Base-by-base conservation (phyloP, 2,888 invertebrate genomes). In the Aproaerema taeniolella region DNA sequence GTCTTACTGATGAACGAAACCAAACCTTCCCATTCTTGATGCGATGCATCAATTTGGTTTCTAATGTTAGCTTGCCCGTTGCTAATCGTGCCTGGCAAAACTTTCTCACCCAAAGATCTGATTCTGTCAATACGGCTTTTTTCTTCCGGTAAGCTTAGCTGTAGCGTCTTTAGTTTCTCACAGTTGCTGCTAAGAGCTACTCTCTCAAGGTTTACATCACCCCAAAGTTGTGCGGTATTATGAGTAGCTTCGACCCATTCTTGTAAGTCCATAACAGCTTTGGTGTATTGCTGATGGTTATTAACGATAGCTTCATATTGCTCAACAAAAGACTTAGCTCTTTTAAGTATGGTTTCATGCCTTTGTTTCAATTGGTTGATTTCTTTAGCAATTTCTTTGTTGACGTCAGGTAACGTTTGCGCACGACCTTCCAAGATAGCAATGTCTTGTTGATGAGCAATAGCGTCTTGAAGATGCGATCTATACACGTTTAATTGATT, bases 11-110 rank as follows among this genome's bases (percentile, higher is more conserved):
- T 90, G 12, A 92, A 89, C 0, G 95, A 93, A 0, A 92, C 86
- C 1, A 96, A 77, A 9, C 93, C 91, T 68, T 95, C 94, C 96
- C 96, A 96, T 78, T 96, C 95, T 64, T 95, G 95, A 59, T 95
- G 95, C 0, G 95, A 94, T 7, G 91, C 91, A 62, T 96, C 95
- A 29, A 96, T 92, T 80, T 96, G 95, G 8, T 93, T 92, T 45
- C 94, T 89, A n/a, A 97, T 93, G 54, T 94, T 93, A 0, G 92
- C 88, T 77, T 96, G 95, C 0, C 96, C 96, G 31, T 89, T 89
- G 59, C 93, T 94, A 24, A 94, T 85, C 0, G 96, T 96, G 14
- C 95, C 95, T 2, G 95, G 94, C 28, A 96, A 90, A 0, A 98
- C 97, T 68, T 95, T 95, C 67, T 96, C 95, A 0, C 96, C 96